These are phyloP conservation scores for Tokudaia tokunoshimensis DNA, from an alignment of 2,797 vertebrate species.

Conservation along the genomic window DNA sequence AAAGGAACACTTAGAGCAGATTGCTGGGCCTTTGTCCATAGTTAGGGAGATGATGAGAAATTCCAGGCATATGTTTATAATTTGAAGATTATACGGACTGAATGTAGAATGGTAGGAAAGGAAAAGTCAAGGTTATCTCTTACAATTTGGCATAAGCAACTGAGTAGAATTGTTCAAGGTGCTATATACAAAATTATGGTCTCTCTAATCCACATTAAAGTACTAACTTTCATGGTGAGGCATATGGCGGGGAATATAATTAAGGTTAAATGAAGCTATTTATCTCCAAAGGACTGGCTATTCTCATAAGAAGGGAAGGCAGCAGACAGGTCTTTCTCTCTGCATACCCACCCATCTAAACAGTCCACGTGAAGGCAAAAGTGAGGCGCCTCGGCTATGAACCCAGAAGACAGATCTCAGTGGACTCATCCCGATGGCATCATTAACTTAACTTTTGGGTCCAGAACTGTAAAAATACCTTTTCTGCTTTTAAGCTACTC, in stretches of 20 bases:
- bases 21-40: background rate
- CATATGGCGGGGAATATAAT: background rate
- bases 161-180: background rate
- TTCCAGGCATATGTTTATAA: background rate
- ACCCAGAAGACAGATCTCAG: background rate
- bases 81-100: background rate
- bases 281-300: background rate
- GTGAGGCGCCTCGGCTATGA: background rate
- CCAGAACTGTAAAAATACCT: background rate
- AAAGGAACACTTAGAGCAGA: background rate
- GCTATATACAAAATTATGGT: background rate
- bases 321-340: background rate
- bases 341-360: background rate
- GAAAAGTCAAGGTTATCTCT: background rate
- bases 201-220: background rate
- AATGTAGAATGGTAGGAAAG: background rate
- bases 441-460: background rate
- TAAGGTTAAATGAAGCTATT: background rate
- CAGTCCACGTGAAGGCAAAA: background rate
- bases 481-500: background rate
- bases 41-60: background rate
- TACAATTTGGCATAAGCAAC: slow-evolving; percentile 1
- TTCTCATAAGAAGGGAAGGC: background rate
- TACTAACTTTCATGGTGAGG: background rate
- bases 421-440: background rate